phyloP scores from a whole-genome alignment of 2,113 vertebrate species.

The Calyptommatus sinebrachiatus region DNA sequence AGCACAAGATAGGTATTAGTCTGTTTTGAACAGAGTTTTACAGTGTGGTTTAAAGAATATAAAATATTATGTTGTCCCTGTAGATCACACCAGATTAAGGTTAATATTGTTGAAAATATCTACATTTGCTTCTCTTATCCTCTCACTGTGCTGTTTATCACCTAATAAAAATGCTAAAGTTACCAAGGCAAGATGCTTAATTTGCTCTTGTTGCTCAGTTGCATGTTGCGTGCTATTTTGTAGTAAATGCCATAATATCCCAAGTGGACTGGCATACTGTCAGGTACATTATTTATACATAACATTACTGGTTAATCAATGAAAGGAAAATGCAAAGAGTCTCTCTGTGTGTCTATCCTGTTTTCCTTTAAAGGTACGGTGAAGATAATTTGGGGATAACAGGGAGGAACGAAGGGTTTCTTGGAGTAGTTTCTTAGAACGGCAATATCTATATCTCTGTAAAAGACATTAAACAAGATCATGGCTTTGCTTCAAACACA shows the following conservation, averaged over 20 bases:
- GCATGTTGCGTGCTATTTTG: constrained; percentile 80
- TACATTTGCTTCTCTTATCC: constrained; percentile 65
- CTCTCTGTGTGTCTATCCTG: constrained; percentile 48
- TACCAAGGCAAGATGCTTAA: constrained; percentile 78
- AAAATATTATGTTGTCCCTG: constrained; percentile 63
- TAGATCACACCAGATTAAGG: constrained; percentile 67
- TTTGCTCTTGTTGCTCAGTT: constrained; percentile 77
- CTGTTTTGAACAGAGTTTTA: constrained; percentile 4
- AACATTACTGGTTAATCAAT: constrained; percentile 83
- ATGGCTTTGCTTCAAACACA: too few species aligned
- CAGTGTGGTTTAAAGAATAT: constrained; percentile 37
- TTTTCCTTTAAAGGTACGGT: constrained; percentile 71
- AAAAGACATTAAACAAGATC: neutral
- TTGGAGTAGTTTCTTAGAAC: neutral
- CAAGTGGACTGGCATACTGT: constrained; percentile 80
- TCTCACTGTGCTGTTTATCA: constrained; percentile 70
- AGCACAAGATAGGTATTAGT: neutral
- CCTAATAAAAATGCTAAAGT: constrained; percentile 82
- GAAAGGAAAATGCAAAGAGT: constrained; percentile 69
- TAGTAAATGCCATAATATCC: constrained; percentile 80
- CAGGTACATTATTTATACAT: constrained; percentile 84
- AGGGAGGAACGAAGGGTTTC: constrained; percentile 44
- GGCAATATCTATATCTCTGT: neutral
- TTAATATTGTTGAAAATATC: constrained; percentile 73
- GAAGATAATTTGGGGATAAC: constrained; percentile 43